These are phyloP conservation scores for Eupithecia dodoneata DNA, from an alignment of 2,888 invertebrate genomes.

Conservation along the genomic window DNA sequence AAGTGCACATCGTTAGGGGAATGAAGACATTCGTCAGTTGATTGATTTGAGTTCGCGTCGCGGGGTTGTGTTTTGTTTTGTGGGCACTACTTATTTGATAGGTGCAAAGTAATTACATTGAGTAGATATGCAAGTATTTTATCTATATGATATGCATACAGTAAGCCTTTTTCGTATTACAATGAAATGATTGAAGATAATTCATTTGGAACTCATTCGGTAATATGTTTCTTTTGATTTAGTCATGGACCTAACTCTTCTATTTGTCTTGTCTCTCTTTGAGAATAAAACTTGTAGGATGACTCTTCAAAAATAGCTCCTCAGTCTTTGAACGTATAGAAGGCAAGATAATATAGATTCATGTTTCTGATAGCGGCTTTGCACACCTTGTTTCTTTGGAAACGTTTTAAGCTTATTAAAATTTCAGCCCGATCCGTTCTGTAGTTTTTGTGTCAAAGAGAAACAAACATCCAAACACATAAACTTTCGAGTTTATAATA, in stretches of 20 bases:
- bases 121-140: neutral
- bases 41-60: slow-evolving; percentile 34
- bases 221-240: neutral
- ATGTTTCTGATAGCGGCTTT: no score
- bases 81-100: neutral
- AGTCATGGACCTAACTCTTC: neutral
- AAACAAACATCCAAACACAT: no score
- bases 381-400: no score
- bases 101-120: neutral
- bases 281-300: neutral
- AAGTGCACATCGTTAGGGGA: slow-evolving; percentile 46
- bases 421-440: no score
- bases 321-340: no score
- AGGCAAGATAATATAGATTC: no score
- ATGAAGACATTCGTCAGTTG: slow-evolving; percentile 55
- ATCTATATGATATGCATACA: neutral
- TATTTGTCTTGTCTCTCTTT: neutral
- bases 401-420: no score
- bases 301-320: no score
- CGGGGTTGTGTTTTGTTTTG: slow-evolving; percentile 12
- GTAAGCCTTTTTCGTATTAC: no score
- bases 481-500: no score
- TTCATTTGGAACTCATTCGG: neutral
- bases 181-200: neutral
- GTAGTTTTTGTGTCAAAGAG: no score